Percentiles rank a stretch among this genome's conserved stretches.
phyloP scores from a whole-genome alignment of 2,797 vertebrate genomes.

The Aphelocoma californica region DNA sequence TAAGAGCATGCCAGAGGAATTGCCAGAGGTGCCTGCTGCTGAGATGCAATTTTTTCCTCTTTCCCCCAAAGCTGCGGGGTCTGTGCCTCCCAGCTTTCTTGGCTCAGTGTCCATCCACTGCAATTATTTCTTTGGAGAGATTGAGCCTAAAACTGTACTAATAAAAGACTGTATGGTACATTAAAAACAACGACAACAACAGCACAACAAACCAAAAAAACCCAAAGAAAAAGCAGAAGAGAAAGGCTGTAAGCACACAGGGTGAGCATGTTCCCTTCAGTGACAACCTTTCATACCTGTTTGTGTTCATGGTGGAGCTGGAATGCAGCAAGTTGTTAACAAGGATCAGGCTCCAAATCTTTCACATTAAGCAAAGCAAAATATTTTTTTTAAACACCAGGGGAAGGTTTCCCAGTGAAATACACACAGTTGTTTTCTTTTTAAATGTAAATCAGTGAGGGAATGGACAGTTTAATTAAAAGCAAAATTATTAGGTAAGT shows the following conservation, averaged over 20 bases:
- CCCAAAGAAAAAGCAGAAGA: background rate
- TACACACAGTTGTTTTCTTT: conserved; percentile 53
- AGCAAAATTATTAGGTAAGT: conserved; percentile 63
- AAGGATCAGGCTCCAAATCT: conserved; percentile 4
- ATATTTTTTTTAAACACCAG: conserved; percentile 10
- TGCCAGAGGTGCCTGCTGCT: background rate
- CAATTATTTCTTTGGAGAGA: background rate
- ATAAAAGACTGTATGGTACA: background rate
- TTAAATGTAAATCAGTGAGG: conserved; percentile 56
- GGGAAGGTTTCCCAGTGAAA: conserved; percentile 45
- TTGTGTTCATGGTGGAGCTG: background rate
- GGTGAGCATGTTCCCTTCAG: background rate
- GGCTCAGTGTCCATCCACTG: background rate
- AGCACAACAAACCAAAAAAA: background rate
- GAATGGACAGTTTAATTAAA: conserved; percentile 69
- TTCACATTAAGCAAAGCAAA: background rate
- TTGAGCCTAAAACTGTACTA: background rate
- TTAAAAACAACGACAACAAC: background rate
- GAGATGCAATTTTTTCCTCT: background rate
- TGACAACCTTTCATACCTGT: background rate
- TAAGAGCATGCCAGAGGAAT: background rate
- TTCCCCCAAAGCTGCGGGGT: background rate
- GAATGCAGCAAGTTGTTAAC: background rate
- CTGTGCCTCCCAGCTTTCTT: background rate
- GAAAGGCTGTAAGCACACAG: background rate